These are phyloP conservation scores for Macropodus opercularis DNA, from an alignment of 2,797 vertebrate species.

Conservation along the genomic window DNA sequence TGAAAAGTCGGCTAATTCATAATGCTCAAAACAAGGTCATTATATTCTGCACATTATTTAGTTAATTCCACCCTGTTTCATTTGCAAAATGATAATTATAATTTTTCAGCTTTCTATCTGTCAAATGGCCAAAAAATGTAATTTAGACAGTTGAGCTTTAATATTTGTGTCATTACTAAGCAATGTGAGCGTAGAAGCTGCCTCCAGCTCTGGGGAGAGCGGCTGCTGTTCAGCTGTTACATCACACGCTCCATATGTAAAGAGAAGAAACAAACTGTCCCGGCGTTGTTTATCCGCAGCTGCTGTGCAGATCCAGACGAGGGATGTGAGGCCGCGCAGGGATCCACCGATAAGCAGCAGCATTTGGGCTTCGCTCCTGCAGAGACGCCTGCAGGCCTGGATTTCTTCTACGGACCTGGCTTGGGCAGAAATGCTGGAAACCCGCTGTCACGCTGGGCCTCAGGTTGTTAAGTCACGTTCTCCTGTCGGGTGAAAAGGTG, in stretches of 20 bases:
- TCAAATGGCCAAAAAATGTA: background rate
- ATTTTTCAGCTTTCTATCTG: too few species aligned
- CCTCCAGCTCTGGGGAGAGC: background rate
- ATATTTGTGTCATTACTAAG: too few species aligned
- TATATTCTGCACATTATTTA: too few species aligned
- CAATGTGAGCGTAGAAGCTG: background rate
- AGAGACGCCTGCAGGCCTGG: conserved; percentile 46
- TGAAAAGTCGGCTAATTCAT: too few species aligned
- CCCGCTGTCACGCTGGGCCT: conserved; percentile 5
- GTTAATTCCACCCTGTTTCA: too few species aligned
- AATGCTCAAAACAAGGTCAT: too few species aligned
- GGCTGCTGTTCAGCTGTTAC: background rate
- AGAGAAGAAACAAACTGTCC: background rate
- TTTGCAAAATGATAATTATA: too few species aligned
- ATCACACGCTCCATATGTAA: background rate
- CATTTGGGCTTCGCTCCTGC: conserved; percentile 24
- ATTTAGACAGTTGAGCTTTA: too few species aligned
- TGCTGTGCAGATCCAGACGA: conserved; percentile 18
- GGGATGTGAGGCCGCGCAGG: background rate
- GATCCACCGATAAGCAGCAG: conserved; percentile 20
- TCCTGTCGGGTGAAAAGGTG: conserved; percentile 1
- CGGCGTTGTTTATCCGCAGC: conserved; percentile 11
- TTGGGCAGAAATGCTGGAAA: conserved; percentile 39
- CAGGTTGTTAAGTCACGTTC: background rate
- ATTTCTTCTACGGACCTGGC: conserved; percentile 26